Base-by-base conservation (phyloP, 2,113 vertebrate genomes). In the Larimichthys polyactis region DNA sequence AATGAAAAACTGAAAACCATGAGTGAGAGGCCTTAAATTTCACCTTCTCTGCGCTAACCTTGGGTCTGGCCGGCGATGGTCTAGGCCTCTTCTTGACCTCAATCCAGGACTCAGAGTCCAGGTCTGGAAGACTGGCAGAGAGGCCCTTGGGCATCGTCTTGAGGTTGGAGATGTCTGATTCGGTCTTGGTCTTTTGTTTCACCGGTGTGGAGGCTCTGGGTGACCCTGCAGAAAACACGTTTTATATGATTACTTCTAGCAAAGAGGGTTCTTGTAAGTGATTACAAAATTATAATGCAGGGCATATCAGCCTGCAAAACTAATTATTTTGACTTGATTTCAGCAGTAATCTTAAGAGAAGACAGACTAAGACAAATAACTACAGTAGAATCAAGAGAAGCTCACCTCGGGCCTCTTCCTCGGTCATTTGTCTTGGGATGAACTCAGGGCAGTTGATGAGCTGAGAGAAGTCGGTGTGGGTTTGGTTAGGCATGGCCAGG, bases 391-490 rank as follows among this genome's bases (percentile, higher is more conserved):
- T n/a, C 2, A 24, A 55, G 10, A 7, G 19, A 27, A 48, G 74
- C 89, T 90, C 67, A 98, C 97, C 97, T 78, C 93, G 95, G 79
- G 96, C 95, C 0, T 97, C 96, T 68, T 97, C 96, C 69, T 97
- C 97, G 19, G 90, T 93, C 75, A 93, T 87, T 73, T 97, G 97
- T n/a, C 98, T 95, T 1, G 98, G 98, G 71, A 99, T 94, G 72
- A 99, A 99, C 92, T 99, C 98, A 0, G 98, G 97, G 83, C 98
- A 99, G 92, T 99, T 96, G 89, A 99, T 97, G 89, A 99, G 96
- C 87, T 98, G 98, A 0, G 97, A 96, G 88, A 99, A 99, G 87
- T 99, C 98, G 0, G 98, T 99, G 71, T 97, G 97, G 5, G 96
- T 93, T 71, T 96, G 95, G 89, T 97, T 97, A 0, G 95, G 94